Percentiles rank a stretch among this genome's conserved stretches.
These are phyloP conservation scores for Oceanites oceanicus DNA, from an alignment of 2,113 vertebrate species.

Conservation along the genomic window DNA sequence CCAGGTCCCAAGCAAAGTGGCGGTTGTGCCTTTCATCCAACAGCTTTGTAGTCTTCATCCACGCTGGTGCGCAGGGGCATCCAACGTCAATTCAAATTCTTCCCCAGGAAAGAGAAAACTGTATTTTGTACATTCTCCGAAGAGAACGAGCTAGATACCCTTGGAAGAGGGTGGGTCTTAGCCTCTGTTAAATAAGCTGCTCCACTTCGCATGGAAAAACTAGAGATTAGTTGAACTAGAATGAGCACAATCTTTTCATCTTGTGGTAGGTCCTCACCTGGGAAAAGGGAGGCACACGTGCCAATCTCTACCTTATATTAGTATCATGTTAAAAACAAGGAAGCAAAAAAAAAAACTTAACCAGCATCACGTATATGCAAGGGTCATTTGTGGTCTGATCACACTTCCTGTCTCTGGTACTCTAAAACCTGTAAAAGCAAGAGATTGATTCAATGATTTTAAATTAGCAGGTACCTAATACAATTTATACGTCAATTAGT, in stretches of 20 bases:
- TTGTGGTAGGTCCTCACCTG: neutral
- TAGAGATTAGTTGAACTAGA: neutral
- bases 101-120: neutral
- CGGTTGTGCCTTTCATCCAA: neutral
- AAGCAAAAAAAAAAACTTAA: neutral
- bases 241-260: neutral
- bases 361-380: accelerated
- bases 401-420: neutral
- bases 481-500: neutral
- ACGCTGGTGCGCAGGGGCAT: neutral
- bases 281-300: neutral
- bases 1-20: neutral
- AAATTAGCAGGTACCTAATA: neutral
- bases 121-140: neutral
- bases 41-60: neutral
- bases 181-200: neutral
- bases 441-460: neutral
- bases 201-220: neutral
- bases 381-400: neutral
- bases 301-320: neutral
- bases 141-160: neutral
- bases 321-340: neutral
- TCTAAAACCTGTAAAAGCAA: neutral
- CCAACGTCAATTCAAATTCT: neutral
- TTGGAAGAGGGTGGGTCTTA: neutral